Evolutionary conservation across 2,888 invertebrate species (phyloP).

Genomic region (Tillus elongatus): DNA sequence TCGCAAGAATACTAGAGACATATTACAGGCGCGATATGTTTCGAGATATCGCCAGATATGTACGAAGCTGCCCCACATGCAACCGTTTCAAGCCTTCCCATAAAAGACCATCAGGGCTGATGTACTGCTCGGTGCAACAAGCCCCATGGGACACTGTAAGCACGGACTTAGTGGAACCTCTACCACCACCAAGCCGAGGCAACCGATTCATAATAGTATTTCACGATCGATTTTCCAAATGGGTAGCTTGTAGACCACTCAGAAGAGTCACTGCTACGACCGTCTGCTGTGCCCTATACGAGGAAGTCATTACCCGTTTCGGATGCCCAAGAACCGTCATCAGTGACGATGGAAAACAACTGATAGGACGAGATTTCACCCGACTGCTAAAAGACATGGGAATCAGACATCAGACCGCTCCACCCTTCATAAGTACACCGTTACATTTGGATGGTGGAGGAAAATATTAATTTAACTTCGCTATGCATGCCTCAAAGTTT

Average conservation of each 20-base stretch:
- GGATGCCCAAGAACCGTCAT: too few species aligned
- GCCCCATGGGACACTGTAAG: too few species aligned
- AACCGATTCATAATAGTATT: conserved; percentile 15
- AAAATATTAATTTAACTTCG: too few species aligned
- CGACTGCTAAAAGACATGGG: conserved; percentile 12
- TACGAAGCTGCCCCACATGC: too few species aligned
- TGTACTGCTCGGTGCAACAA: too few species aligned
- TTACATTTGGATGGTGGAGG: too few species aligned
- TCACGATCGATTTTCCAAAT: too few species aligned
- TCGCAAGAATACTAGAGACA: conserved; percentile 14
- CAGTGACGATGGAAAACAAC: conserved; percentile 23
- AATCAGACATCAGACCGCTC: conserved; percentile 11
- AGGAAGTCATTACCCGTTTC: conserved; percentile 18
- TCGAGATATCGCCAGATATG: conserved; percentile 16
- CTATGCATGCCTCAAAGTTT: too few species aligned
- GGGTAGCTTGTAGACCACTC: too few species aligned
- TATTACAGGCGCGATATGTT: conserved; percentile 18
- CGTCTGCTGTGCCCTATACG: conserved; percentile 13
- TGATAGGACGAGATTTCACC: conserved; percentile 14
- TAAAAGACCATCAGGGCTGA: too few species aligned
- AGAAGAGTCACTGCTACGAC: conserved; percentile 16
- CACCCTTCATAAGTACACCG: too few species aligned
- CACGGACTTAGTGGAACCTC: conserved; percentile 19
- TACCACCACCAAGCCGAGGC: conserved; percentile 17
- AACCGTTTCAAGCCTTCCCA: background rate